Percentiles rank a stretch among this genome's conserved stretches.
These are phyloP conservation scores for Cephalotes varians DNA, from an alignment of 2,888 invertebrate genomes.

Conservation along the genomic window DNA sequence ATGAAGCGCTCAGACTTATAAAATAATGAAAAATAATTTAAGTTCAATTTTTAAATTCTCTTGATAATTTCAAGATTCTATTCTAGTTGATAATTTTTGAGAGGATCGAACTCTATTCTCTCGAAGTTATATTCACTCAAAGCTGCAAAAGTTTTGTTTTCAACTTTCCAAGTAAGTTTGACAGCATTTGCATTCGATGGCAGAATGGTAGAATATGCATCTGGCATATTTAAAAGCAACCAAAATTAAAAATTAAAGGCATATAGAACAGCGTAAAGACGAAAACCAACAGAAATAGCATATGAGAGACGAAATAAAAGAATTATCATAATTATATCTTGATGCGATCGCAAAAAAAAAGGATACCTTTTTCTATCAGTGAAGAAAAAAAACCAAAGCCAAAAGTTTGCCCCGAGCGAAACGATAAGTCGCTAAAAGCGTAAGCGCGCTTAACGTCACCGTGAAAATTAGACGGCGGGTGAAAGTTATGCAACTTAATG, in stretches of 20 bases:
- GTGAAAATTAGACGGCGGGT: constrained; percentile 50
- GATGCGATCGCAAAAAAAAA: neutral
- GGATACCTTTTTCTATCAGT: constrained; percentile 12
- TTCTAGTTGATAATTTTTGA: constrained; percentile 28
- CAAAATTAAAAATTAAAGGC: constrained; percentile 31
- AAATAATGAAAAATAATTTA: constrained; percentile 23
- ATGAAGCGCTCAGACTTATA: neutral
- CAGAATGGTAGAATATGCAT: constrained; percentile 22
- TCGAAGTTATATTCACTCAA: constrained; percentile 6
- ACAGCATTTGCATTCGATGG: constrained; percentile 35
- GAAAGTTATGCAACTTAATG: constrained; percentile 53
- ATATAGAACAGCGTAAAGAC: neutral
- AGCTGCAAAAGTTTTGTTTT: constrained; percentile 31
- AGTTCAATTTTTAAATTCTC: neutral
- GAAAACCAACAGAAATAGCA: constrained; percentile 9
- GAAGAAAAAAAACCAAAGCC: neutral
- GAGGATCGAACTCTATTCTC: neutral
- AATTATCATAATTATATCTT: constrained; percentile 22
- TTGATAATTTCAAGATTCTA: too few relatives aligned
- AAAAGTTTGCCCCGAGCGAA: constrained; percentile 45
- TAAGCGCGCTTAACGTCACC: constrained; percentile 34
- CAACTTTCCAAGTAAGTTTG: constrained; percentile 27
- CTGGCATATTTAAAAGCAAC: constrained; percentile 26
- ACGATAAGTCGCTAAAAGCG: constrained; percentile 51
- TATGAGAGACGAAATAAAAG: neutral